Percentiles rank a stretch among this genome's conserved stretches.
phyloP scores from a whole-genome alignment of 2,888 invertebrate species.

The Melanotus villosus region DNA sequence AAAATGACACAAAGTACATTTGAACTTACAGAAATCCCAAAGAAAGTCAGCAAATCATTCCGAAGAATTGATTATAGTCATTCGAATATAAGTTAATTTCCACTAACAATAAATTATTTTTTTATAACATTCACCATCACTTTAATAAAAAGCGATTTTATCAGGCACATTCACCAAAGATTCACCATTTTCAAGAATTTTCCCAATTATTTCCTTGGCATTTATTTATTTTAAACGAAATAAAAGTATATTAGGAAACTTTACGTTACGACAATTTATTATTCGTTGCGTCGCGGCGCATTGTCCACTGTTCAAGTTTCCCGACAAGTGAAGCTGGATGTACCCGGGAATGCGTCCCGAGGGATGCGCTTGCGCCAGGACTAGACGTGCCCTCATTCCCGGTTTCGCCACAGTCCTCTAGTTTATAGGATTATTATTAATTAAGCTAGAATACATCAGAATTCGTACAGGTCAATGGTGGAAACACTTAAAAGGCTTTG shows the following conservation, averaged over 20 bases:
- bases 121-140: slow-evolving; percentile 7
- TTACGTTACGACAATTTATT: slow-evolving; percentile 25
- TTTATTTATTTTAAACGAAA: not conserved
- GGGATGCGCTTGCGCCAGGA: slow-evolving; percentile 52
- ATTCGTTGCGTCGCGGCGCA: slow-evolving; percentile 45
- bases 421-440: slow-evolving; percentile 18
- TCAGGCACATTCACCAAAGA: not conserved
- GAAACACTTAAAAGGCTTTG: too few relatives aligned
- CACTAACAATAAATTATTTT: slow-evolving; percentile 23
- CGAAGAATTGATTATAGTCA: not conserved
- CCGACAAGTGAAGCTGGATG: slow-evolving; percentile 56
- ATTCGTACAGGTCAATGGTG: not conserved
- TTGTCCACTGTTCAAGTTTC: slow-evolving; percentile 47
- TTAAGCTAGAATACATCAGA: slow-evolving; percentile 10
- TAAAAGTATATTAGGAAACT: not conserved
- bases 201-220: too few relatives aligned
- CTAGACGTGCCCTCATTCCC: slow-evolving; percentile 44
- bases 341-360: slow-evolving; percentile 56
- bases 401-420: slow-evolving; percentile 34
- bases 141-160: not conserved
- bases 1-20: not conserved
- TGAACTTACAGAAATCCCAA: slow-evolving; percentile 5
- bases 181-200: not conserved
- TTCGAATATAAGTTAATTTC: not conserved
- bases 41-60: not conserved